Percentiles rank a stretch among this genome's conserved stretches.
Evolutionary conservation across 2,797 vertebrate species (phyloP).

Genomic region (Artibeus jamaicensis): DNA sequence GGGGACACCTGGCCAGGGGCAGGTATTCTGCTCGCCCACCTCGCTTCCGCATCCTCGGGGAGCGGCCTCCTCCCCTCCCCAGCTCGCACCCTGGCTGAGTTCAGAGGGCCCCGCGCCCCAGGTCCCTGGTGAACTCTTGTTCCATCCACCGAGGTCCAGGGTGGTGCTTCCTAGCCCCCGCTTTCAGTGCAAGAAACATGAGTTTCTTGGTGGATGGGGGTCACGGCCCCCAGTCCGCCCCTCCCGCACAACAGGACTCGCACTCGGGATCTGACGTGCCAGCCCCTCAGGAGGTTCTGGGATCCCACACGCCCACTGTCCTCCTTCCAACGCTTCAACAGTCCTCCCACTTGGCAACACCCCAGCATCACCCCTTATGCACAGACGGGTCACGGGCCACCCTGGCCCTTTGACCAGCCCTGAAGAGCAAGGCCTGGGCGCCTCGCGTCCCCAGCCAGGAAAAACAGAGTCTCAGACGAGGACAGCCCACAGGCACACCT

Average conservation of each 20-base stretch:
- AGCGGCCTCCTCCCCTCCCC: too few species aligned
- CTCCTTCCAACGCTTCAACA: neutral
- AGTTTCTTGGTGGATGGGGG: neutral
- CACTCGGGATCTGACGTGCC: neutral
- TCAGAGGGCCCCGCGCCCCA: neutral
- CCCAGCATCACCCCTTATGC: too few species aligned
- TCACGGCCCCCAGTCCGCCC: neutral
- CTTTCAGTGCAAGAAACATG: neutral
- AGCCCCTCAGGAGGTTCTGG: neutral
- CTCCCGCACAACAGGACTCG: neutral
- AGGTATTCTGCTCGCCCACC: too few species aligned
- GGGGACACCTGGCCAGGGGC: neutral
- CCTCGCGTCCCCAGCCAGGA: neutral
- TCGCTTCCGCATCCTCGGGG: too few species aligned
- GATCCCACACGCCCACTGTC: neutral
- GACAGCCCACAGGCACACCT: neutral
- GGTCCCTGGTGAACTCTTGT: neutral
- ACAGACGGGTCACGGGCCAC: neutral
- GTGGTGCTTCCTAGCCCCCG: too few species aligned
- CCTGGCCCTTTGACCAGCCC: neutral
- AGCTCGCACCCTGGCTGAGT: neutral
- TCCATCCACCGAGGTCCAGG: neutral
- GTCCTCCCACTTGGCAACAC: neutral
- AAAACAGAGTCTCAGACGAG: neutral
- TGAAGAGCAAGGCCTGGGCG: neutral